A percentile compares a stretch with the other conserved stretches of the same genome.
Conservation (phyloP, 2,888 invertebrate genomes). For the Xiphydria camelus region DNA sequence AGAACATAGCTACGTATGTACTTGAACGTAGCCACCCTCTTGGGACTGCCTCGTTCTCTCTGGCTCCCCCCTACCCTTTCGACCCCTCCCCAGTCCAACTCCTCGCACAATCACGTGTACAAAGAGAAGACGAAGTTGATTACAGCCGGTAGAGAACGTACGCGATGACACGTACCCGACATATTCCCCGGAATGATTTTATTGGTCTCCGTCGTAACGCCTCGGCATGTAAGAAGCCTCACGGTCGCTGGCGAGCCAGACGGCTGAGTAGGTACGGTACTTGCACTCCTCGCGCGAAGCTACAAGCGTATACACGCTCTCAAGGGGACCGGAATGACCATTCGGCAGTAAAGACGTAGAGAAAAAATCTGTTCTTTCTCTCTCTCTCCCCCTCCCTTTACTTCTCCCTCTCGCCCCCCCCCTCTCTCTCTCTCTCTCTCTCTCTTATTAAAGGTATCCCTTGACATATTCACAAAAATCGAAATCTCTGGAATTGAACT, state of each 20-base stretch:
- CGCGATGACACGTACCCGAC: slow-evolving; percentile 44
- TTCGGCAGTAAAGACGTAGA: too few species aligned
- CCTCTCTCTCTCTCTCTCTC: slow-evolving; percentile 4
- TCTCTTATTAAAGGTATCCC: slow-evolving; percentile 4
- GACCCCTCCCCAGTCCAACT: neutral
- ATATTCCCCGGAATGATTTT: slow-evolving; percentile 47
- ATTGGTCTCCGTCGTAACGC: too few species aligned
- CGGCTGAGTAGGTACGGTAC: too few species aligned
- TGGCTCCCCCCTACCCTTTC: slow-evolving; percentile 7
- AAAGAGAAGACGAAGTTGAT: slow-evolving; percentile 35
- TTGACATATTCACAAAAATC: too few species aligned
- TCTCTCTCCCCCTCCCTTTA: neutral
- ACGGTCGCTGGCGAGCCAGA: too few species aligned
- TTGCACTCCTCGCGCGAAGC: too few species aligned
- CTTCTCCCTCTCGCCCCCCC: neutral
- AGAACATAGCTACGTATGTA: slow-evolving; percentile 28
- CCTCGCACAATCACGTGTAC: slow-evolving; percentile 24
- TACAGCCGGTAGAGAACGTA: slow-evolving; percentile 32
- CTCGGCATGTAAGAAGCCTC: too few species aligned
- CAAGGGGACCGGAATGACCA: too few species aligned
- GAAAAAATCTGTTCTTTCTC: too few species aligned
- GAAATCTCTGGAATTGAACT: too few species aligned
- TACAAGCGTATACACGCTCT: too few species aligned
- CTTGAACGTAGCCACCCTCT: slow-evolving; percentile 5
- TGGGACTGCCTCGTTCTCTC: slow-evolving; percentile 1